These are phyloP conservation scores for Anas bernieri DNA, from an alignment of 2,797 vertebrate species.

Conservation along the genomic window DNA sequence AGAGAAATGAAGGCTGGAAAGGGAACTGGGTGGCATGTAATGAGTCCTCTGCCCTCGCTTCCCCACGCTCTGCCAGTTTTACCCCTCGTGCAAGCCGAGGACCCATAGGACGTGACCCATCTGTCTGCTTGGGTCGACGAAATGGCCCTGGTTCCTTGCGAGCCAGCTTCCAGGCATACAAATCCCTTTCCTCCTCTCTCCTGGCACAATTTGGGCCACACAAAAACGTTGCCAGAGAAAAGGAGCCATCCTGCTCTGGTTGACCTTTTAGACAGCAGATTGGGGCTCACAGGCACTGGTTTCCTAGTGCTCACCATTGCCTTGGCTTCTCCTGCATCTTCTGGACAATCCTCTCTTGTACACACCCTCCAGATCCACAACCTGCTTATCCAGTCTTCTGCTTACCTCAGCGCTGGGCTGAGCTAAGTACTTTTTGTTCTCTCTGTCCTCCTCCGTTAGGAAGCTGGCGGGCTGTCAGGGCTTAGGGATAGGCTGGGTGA, in stretches of 20 bases:
- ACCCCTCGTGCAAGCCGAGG: not conserved
- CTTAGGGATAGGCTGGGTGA: not conserved
- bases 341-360: not conserved
- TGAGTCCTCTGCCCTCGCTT: not conserved
- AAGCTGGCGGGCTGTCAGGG: conserved; percentile 37
- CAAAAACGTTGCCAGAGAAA: not conserved
- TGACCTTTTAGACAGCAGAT: not conserved
- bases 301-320: not conserved
- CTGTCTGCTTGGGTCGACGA: not conserved
- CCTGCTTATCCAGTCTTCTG: conserved; percentile 36
- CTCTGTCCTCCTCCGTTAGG: not conserved
- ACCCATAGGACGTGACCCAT: not conserved
- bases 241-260: not conserved
- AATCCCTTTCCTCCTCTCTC: not conserved
- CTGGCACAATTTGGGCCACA: accelerated
- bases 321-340: not conserved
- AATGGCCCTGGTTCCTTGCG: not conserved
- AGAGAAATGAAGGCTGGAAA: conserved; percentile 52
- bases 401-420: conserved; percentile 22
- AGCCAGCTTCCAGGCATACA: not conserved
- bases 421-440: conserved; percentile 16
- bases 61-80: not conserved
- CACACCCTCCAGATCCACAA: not conserved
- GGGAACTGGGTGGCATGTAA: not conserved
- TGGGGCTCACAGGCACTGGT: not conserved